Evolutionary conservation across 2,797 vertebrate genomes (phyloP).

Genomic region (Dicrostonyx torquatus): DNA sequence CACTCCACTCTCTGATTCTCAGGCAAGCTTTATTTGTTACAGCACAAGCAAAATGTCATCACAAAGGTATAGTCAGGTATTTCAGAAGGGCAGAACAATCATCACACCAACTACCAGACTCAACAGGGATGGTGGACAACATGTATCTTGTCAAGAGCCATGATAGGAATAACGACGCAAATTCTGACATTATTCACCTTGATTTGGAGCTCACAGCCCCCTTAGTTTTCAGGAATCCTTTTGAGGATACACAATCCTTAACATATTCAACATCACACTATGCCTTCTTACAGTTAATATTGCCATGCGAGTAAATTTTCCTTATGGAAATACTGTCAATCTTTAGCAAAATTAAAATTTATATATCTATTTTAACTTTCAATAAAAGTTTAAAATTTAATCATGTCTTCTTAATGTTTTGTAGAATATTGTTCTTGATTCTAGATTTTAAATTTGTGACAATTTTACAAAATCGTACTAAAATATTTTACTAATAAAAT

Average conservation of each 20-base stretch:
- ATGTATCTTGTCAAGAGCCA: not conserved
- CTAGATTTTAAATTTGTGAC: not conserved
- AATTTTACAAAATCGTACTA: not conserved
- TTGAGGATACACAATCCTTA: not conserved
- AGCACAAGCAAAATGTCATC: too few relatives aligned
- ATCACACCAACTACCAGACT: not conserved
- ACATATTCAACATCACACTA: not conserved
- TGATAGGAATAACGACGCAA: not conserved
- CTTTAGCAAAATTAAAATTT: not conserved
- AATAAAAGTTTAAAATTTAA: not conserved
- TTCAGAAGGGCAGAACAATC: not conserved
- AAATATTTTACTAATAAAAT: not conserved
- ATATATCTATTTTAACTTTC: not conserved
- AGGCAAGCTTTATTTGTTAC: too few relatives aligned
- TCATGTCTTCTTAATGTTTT: not conserved
- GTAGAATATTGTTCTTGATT: not conserved
- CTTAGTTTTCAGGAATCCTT: not conserved
- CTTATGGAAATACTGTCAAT: not conserved
- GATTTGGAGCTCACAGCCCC: not conserved
- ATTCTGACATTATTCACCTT: not conserved
- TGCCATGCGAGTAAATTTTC: not conserved
- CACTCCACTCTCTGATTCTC: too few relatives aligned
- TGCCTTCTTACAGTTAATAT: not conserved
- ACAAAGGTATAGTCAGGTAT: not conserved
- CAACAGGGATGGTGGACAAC: not conserved